Base-by-base conservation (phyloP, 2,888 invertebrate genomes). In the Alcis repandata region DNA sequence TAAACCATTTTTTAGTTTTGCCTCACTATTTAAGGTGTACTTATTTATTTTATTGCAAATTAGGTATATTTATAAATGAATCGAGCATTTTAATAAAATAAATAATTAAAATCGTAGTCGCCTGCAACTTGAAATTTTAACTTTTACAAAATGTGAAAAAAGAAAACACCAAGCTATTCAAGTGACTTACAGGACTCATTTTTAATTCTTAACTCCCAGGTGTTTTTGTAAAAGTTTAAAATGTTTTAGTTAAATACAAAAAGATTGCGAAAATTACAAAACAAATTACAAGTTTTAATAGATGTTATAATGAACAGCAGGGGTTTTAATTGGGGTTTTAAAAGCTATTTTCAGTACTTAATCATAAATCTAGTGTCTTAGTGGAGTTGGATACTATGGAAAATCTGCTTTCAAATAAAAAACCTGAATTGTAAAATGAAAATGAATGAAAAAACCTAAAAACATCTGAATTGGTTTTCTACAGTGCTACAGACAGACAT, bases 151-250 rank as follows among this genome's bases (percentile, higher is more conserved):
- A 45, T 32, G 17, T 43, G 9, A 19, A 32, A 38, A 63, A 57
- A 63, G 27, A 57, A 41, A n/a, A 41, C 9, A 10, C n/a, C 36
- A 32, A 52, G 63, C 20, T 46, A 20, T 58, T 33, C 59, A 63
- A 54, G 53, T 63, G 59, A 40, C 59, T 59, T 53, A 33, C 1
- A n/a, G 20, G 27, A 13, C 20, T 59, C 15, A 54, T 54, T 63
- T 59, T 33, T 54, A 57, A 46, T 63, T 49, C 53, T 52, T 6
- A 32, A 2, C 52, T 59, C 40, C 51, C 38, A 59, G 41, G 43
- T 38, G 49, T 32, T 48, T 53, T 45, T 2, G n/a, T n/a, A 11
- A 45, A n/a, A n/a, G n/a, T n/a, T n/a, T n/a, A n/a, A n/a, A 48
- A 22, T 53, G 20, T 53, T 40, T 63, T 57, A 58, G 46, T 52